phyloP scores from a whole-genome alignment of 1,140 invertebrate species.

The Papilio polytes region DNA sequence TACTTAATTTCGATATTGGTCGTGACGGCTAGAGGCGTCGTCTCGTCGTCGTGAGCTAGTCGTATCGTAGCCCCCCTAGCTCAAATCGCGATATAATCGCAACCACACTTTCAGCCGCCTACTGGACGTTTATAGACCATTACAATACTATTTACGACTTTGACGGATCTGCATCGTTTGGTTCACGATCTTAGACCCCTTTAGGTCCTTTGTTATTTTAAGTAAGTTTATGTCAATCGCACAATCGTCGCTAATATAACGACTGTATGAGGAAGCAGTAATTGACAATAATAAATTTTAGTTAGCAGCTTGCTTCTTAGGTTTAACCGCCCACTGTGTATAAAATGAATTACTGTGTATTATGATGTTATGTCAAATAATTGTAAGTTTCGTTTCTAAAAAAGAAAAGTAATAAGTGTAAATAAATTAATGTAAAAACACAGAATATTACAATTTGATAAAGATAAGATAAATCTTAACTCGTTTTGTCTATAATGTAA shows the following conservation, averaged over 20 bases:
- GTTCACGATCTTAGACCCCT: not conserved
- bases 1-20: not conserved
- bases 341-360: not conserved
- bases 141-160: constrained; percentile 52
- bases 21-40: not conserved
- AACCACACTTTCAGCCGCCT: constrained; percentile 51
- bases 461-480: constrained; percentile 7
- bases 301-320: not conserved
- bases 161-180: constrained; percentile 37
- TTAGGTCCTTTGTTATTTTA: not conserved
- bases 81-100: constrained; percentile 57
- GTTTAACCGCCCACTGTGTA: not conserved
- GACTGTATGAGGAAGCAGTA: not conserved
- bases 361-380: not conserved
- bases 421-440: not conserved
- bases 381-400: not conserved
- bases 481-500: not conserved
- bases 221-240: not conserved
- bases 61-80: constrained; percentile 50
- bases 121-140: constrained; percentile 56
- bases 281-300: not conserved
- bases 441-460: not conserved
- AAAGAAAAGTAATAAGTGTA: not conserved
- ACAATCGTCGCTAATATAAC: not conserved
- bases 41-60: constrained; percentile 39